phyloP scores from a whole-genome alignment of 2,888 invertebrate genomes.

The Crematogaster levior region DNA sequence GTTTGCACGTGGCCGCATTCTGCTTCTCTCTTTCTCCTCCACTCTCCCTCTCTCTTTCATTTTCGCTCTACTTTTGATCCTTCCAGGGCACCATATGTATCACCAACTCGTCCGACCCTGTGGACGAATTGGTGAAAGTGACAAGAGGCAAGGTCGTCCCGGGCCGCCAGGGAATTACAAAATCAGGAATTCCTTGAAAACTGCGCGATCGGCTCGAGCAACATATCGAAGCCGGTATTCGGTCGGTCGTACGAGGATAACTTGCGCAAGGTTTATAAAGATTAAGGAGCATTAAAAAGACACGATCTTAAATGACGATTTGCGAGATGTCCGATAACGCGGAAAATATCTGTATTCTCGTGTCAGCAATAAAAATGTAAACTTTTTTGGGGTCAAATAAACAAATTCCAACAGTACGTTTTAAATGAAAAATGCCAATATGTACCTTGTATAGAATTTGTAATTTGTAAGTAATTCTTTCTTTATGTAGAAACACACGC shows the following conservation, averaged over 20 bases:
- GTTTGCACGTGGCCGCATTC: conserved; percentile 45
- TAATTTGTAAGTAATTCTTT: neutral
- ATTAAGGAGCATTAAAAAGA: conserved; percentile 17
- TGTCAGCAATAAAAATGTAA: neutral
- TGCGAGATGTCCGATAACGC: neutral
- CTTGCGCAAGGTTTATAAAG: conserved; percentile 59
- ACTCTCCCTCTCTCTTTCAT: neutral
- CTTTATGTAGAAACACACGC: neutral
- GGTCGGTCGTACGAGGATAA: conserved; percentile 9
- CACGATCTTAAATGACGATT: neutral
- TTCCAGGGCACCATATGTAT: conserved; percentile 47
- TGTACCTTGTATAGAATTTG: neutral
- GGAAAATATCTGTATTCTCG: neutral
- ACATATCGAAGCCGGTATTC: conserved; percentile 18
- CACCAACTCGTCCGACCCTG: conserved; percentile 62
- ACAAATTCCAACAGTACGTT: neutral
- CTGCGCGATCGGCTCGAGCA: conserved; percentile 9
- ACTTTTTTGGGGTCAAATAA: neutral
- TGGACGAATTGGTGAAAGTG: conserved; percentile 81
- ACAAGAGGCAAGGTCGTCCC: conserved; percentile 82
- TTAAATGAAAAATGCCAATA: neutral
- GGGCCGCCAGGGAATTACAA: conserved; percentile 72
- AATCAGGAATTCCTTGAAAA: conserved; percentile 78
- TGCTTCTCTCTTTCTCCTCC: neutral
- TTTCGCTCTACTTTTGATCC: conserved; percentile 32